These are phyloP conservation scores for Bombycilla garrulus DNA, from an alignment of 2,113 vertebrate genomes.

Conservation along the genomic window DNA sequence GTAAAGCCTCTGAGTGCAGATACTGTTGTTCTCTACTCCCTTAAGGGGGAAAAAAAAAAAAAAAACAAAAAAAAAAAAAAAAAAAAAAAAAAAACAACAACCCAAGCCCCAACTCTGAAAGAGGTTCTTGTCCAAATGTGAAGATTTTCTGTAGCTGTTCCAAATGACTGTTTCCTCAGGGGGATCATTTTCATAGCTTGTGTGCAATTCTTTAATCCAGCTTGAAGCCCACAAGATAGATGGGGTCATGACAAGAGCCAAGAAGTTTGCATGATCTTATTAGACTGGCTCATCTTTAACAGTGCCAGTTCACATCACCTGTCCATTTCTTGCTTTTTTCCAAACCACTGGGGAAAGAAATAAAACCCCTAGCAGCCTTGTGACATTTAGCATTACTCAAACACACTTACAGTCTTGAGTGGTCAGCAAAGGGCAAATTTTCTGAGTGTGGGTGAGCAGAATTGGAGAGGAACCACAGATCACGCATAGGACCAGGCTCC, in stretches of 20 bases:
- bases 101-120: background rate
- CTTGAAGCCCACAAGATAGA: background rate
- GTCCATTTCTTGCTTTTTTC: background rate
- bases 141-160: background rate
- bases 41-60: background rate
- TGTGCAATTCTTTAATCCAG: background rate
- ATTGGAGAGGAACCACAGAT: background rate
- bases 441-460: background rate
- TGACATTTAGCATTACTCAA: background rate
- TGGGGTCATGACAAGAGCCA: background rate
- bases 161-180: background rate
- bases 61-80: background rate
- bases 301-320: background rate
- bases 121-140: background rate
- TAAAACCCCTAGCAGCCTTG: background rate
- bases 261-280: background rate
- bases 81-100: background rate
- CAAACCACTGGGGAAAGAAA: background rate
- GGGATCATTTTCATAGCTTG: background rate
- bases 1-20: background rate
- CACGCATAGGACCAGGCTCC: accelerated
- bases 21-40: background rate
- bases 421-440: background rate
- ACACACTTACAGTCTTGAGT: background rate
- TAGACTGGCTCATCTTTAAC: background rate